A percentile compares a stretch with the other conserved stretches of the same genome.
These are phyloP conservation scores for Planiliza haematocheilus DNA, from an alignment of 2,113 vertebrate genomes.

Conservation along the genomic window DNA sequence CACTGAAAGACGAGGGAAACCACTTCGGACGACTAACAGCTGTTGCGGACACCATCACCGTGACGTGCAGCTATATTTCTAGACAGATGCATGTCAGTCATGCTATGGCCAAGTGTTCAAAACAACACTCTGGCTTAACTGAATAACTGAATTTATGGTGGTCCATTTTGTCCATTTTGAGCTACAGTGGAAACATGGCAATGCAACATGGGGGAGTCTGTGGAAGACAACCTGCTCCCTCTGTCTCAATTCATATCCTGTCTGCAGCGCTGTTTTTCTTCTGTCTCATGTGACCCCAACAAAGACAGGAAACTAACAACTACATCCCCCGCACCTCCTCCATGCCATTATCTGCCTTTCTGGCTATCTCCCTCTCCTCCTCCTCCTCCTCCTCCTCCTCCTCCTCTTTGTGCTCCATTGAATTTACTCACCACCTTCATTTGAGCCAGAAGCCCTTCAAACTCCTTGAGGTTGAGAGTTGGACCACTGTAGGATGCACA, in stretches of 20 bases:
- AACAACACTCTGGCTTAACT: too few species aligned
- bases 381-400: not conserved
- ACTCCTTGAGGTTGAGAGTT: slow-evolving; percentile 93
- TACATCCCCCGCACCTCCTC: slow-evolving; percentile 34
- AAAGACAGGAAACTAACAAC: slow-evolving; percentile 68
- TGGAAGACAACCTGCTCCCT: not conserved
- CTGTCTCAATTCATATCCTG: slow-evolving; percentile 25
- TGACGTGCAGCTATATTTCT: too few species aligned
- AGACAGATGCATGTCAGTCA: too few species aligned
- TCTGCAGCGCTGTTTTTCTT: slow-evolving; percentile 35
- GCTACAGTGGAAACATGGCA: too few species aligned
- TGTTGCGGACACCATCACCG: too few species aligned
- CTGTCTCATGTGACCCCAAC: slow-evolving; percentile 82
- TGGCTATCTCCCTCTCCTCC: not conserved
- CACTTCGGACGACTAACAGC: too few species aligned
- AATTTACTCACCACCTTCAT: slow-evolving; percentile 90
- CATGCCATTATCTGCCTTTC: slow-evolving; percentile 16
- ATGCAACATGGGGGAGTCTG: too few species aligned
- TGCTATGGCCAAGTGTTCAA: too few species aligned
- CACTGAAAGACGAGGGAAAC: too few species aligned
- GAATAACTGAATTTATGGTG: too few species aligned
- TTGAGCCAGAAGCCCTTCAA: slow-evolving; percentile 94
- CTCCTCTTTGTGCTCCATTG: not conserved
- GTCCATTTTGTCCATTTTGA: too few species aligned
- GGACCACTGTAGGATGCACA: slow-evolving; percentile 90